phyloP scores from a whole-genome alignment of 2,113 vertebrate genomes.

The Bucco capensis region DNA sequence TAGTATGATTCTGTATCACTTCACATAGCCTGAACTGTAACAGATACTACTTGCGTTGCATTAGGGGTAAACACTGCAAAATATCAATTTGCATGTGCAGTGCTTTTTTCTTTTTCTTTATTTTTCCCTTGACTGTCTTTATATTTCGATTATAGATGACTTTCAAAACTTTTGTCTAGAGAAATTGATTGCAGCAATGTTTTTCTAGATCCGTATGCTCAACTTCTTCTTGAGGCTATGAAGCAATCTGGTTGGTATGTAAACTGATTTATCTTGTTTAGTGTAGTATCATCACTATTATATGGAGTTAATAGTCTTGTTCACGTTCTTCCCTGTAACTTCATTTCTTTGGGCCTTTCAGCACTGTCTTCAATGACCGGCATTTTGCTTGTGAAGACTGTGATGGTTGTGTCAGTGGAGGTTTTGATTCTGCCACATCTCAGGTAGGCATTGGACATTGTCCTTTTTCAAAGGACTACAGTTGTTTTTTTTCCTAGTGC shows the following conservation, averaged over 20 bases:
- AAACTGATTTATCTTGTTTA: background rate
- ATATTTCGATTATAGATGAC: slow-evolving; percentile 17
- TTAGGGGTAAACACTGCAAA: background rate
- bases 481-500: background rate
- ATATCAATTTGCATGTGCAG: background rate
- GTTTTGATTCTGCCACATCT: slow-evolving; percentile 89
- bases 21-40: background rate
- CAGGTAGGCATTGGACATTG: slow-evolving; percentile 73
- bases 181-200: slow-evolving; percentile 47
- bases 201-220: slow-evolving; percentile 88
- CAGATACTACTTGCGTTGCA: background rate
- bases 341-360: slow-evolving; percentile 58
- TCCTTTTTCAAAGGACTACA: background rate
- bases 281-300: background rate
- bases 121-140: background rate
- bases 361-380: slow-evolving; percentile 83
- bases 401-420: slow-evolving; percentile 87
- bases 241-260: slow-evolving; percentile 92
- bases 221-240: slow-evolving; percentile 91
- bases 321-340: background rate
- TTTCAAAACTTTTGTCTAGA: slow-evolving; percentile 18
- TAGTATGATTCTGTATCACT: background rate
- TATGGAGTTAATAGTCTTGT: background rate
- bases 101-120: background rate
- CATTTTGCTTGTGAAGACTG: slow-evolving; percentile 98